Evolutionary conservation across 2,113 vertebrate genomes (phyloP), one percentile per base, ranked within the genome.

Genomic region (Tricholaema leucomelas): DNA sequence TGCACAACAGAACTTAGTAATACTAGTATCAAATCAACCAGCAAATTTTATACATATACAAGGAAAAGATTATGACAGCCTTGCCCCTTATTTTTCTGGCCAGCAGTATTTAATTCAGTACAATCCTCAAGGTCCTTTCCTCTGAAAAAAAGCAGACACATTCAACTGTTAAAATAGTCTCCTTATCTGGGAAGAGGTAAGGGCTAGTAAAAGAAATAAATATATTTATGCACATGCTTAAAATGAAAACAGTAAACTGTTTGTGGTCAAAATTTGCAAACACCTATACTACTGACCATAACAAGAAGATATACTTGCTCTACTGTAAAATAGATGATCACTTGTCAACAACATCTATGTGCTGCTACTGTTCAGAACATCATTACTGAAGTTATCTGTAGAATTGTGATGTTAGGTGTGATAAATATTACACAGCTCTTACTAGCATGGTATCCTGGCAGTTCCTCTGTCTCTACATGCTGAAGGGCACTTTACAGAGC

Each of bases 1-100:
- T 76, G 70, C 7, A 33, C 27, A 69, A 72, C 7, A 70, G 15
- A 79, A 63, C 6, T 3, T 50, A 44, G 64, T 87, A 72, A 72
- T 55, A 46, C 27, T 35, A 93, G n/a, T 46, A 81, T 54, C 4
- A 2, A 81, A 28, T 23, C 38, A 85, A 80, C 8, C 6, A 58
- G 8, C 74, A 84, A 27, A 40, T 54, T 84, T 74, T 56, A 10
- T 30, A 50, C 55, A 2, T 17, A 6, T 38, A 20, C 44, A 69
- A 56, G 2, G 15, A 24, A 60, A 61, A 59, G 5, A 55, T 60
- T 60, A 54, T 72, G 20, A 56, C 64, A 95, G 84, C 30, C 94
- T 97, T 87, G 50, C 95, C 93, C 97, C 46, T 95, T 95, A 56
- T 95, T 96, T 87, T 95, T 91, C 89, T 91, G 80, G 33, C 66